These are phyloP conservation scores for Chionomys nivalis DNA, from an alignment of 2,113 vertebrate genomes.

Conservation along the genomic window DNA sequence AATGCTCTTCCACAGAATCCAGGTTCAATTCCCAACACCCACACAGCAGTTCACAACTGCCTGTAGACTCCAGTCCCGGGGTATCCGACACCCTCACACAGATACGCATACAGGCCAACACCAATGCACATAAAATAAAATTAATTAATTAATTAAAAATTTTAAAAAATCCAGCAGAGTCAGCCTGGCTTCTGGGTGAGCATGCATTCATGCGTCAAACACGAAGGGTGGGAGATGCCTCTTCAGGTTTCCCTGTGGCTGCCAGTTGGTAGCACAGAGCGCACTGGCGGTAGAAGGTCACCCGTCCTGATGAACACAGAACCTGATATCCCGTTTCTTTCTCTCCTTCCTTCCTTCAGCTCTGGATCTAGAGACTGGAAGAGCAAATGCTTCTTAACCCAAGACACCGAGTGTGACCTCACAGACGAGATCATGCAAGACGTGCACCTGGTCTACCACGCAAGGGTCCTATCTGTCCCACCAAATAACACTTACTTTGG, in stretches of 20 bases:
- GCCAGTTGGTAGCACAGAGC: neutral
- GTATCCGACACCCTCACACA: neutral
- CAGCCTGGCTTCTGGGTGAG: neutral
- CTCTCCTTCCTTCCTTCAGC: constrained; percentile 49
- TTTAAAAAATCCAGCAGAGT: neutral
- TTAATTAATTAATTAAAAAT: neutral
- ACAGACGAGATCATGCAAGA: constrained; percentile 83
- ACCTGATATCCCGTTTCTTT: neutral
- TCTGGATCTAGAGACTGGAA: constrained; percentile 50
- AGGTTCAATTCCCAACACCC: neutral
- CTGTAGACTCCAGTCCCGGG: neutral
- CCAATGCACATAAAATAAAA: neutral
- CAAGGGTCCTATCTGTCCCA: constrained; percentile 86
- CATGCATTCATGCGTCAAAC: fast-evolving
- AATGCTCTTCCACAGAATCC: neutral
- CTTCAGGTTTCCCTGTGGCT: fast-evolving
- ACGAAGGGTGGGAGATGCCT: neutral
- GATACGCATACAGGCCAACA: neutral
- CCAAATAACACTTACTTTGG: constrained; percentile 21
- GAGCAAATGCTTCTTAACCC: constrained; percentile 85
- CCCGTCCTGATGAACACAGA: too few species aligned
- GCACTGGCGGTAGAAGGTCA: neutral
- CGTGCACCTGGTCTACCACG: constrained; percentile 84
- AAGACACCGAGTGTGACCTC: constrained; percentile 90
- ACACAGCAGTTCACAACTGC: neutral